phyloP scores from a whole-genome alignment of 2,113 vertebrate species.

The Seriola quinqueradiata region DNA sequence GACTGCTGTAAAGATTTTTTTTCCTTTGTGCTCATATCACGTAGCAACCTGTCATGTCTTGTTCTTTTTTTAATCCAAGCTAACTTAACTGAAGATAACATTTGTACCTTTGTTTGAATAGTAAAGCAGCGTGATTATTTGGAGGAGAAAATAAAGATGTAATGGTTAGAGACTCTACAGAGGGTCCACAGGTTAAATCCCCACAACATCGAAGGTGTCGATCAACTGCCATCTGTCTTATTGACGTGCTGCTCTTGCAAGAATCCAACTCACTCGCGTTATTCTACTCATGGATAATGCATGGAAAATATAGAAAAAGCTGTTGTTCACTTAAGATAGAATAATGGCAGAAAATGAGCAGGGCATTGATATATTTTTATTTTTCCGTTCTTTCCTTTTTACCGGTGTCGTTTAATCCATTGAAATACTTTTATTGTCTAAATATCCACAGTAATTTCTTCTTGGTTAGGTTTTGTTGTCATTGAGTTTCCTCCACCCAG shows the following conservation, averaged over 20 bases:
- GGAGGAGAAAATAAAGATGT: constrained; percentile 17
- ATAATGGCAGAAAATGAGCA: constrained; percentile 5
- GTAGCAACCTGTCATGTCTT: background rate
- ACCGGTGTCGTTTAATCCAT: constrained; percentile 14
- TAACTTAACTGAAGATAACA: background rate
- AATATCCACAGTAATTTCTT: constrained; percentile 15
- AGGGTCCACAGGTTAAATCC: constrained; percentile 21
- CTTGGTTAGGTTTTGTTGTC: constrained; percentile 36
- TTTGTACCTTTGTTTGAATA: constrained; percentile 6
- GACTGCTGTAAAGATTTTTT: background rate
- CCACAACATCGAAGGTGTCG: constrained; percentile 15
- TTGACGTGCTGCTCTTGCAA: constrained; percentile 21
- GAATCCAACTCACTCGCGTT: constrained; percentile 21
- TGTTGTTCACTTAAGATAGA: constrained; percentile 17
- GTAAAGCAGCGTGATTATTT: background rate
- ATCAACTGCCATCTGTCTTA: constrained; percentile 30
- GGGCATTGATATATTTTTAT: background rate
- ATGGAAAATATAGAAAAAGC: constrained; percentile 23
- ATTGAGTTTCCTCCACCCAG: constrained; percentile 16
- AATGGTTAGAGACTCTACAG: background rate
- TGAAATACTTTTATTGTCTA: constrained; percentile 4
- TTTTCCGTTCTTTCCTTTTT: background rate
- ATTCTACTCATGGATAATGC: constrained; percentile 37
- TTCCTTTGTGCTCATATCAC: background rate
- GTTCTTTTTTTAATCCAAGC: background rate